A percentile compares a stretch with the other conserved stretches of the same genome.
These are phyloP conservation scores for Drosophila stalkeri DNA, from an alignment of 2,888 invertebrate species.

Conservation along the genomic window DNA sequence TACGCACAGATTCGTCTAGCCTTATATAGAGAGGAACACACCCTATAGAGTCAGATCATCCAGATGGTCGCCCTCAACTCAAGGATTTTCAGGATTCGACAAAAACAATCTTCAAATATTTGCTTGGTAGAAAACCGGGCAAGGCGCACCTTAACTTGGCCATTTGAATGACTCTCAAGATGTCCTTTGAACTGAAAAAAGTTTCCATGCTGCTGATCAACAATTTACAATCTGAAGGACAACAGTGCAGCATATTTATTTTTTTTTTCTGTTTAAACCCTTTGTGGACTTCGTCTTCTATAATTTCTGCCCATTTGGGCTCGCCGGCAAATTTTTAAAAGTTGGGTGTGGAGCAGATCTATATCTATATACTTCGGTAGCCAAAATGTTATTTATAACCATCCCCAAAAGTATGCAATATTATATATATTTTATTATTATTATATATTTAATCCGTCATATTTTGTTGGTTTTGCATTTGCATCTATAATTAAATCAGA, in stretches of 20 bases:
- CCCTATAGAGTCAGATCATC: no score
- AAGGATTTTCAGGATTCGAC: background rate
- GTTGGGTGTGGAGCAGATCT: no score
- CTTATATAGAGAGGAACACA: background rate
- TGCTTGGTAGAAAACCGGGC: background rate
- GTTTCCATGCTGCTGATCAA: background rate
- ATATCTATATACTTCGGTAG: no score
- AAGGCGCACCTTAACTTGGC: background rate
- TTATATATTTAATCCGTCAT: no score
- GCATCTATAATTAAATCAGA: background rate
- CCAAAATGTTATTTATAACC: background rate
- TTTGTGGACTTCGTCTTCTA: no score
- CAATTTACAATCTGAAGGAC: background rate
- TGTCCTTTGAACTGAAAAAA: background rate
- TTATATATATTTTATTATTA: no score
- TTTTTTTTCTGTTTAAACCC: no score
- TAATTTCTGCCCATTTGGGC: no score
- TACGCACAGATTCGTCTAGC: no score
- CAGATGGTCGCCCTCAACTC: background rate
- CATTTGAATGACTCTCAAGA: background rate
- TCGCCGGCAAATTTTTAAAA: no score
- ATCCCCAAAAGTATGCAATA: slow-evolving; percentile 12
- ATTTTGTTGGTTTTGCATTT: background rate
- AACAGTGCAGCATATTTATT: no score
- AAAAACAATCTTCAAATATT: background rate